Conservation (phyloP, 2,888 invertebrate genomes). For the Lasioglossum vierecki region DNA sequence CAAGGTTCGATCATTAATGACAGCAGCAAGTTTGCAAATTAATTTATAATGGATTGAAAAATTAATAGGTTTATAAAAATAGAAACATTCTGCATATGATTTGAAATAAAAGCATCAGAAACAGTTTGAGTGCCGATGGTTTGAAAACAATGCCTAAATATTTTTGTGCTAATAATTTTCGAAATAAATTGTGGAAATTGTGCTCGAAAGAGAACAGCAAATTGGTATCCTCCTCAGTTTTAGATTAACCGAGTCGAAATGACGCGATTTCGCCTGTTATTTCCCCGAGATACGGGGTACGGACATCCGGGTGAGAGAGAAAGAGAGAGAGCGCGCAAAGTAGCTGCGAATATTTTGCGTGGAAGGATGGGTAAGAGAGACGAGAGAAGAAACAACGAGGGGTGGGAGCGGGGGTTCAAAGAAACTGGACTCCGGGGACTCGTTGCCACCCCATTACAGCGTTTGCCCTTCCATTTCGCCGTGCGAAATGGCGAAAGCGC, state of each 20-base stretch:
- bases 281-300: constrained; percentile 42
- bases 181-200: not conserved
- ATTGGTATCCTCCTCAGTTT: not conserved
- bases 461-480: constrained; percentile 80
- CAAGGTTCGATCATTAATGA: no score
- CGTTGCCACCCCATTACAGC: constrained; percentile 83
- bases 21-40: no score
- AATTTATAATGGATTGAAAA: no score
- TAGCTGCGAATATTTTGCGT: constrained; percentile 47
- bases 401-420: constrained; percentile 66
- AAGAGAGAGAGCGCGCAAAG: constrained; percentile 7
- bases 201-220: not conserved
- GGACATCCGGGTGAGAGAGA: not conserved
- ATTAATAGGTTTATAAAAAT: no score
- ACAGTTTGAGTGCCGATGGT: no score
- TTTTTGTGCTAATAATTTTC: no score
- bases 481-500: constrained; percentile 73
- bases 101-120: no score
- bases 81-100: no score
- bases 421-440: constrained; percentile 83
- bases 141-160: no score
- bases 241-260: not conserved
- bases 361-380: constrained; percentile 20
- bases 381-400: constrained; percentile 10
- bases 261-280: constrained; percentile 31